Percentiles rank a stretch among this genome's conserved stretches.
Conservation (phyloP, 2,888 invertebrate genomes). For the Dryobotodes eremita region DNA sequence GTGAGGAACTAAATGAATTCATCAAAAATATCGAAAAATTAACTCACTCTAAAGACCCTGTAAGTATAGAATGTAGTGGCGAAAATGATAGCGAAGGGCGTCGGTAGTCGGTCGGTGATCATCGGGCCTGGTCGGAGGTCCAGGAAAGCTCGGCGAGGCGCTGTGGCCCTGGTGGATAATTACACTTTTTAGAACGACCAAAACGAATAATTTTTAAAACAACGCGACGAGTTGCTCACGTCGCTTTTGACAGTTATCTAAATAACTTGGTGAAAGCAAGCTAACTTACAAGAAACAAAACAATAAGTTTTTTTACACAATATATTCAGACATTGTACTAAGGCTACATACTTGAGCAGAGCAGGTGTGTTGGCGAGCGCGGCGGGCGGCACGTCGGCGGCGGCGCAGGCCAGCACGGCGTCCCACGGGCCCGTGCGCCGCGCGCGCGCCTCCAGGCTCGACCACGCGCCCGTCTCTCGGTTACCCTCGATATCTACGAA, state of each 20-base stretch:
- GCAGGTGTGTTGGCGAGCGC: constrained; percentile 67
- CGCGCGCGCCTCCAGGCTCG: constrained; percentile 75
- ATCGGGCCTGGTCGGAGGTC: constrained; percentile 80
- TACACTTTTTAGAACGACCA: neutral
- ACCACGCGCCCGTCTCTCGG: constrained; percentile 73
- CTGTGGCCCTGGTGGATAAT: constrained; percentile 76
- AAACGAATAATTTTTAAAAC: neutral
- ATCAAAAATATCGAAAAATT: neutral
- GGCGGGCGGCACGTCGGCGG: constrained; percentile 69
- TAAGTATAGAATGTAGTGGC: constrained; percentile 80
- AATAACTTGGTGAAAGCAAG: neutral
- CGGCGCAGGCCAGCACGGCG: constrained; percentile 80
- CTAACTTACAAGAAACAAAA: neutral
- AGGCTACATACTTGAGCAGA: constrained; percentile 79
- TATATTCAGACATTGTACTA: neutral
- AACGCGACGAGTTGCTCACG: too few relatives aligned
- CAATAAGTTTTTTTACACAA: neutral
- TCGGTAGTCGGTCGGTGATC: constrained; percentile 81
- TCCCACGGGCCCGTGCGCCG: constrained; percentile 82
- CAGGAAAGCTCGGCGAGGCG: constrained; percentile 74
- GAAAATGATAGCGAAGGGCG: constrained; percentile 78
- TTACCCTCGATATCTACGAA: constrained; percentile 74
- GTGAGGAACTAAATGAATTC: neutral
- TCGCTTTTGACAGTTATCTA: neutral
- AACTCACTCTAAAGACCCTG: constrained; percentile 78